These are phyloP conservation scores for Dreissena polymorpha DNA, from an alignment of 1,140 invertebrate genomes.

Conservation along the genomic window DNA sequence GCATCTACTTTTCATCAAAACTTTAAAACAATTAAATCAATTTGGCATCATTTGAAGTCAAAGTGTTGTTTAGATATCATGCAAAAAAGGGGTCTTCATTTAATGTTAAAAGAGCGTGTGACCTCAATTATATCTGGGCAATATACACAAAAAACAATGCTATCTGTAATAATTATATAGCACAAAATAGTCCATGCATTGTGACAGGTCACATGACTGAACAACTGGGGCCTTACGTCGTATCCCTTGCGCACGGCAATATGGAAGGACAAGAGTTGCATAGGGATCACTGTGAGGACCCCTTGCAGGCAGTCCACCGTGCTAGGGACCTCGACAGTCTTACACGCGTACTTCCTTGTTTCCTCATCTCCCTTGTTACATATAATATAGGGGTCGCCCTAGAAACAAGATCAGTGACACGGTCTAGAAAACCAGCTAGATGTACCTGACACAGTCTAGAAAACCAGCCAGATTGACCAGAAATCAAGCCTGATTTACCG, in stretches of 20 bases:
- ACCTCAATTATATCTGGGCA: too few species aligned
- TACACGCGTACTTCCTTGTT: slow-evolving; percentile 87
- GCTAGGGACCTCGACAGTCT: slow-evolving; percentile 86
- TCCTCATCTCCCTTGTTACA: slow-evolving; percentile 96
- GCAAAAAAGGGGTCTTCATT: neutral
- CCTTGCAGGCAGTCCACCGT: slow-evolving; percentile 98
- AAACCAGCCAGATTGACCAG: neutral
- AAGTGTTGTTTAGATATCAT: neutral
- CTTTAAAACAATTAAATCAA: too few species aligned
- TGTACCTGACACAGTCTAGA: neutral
- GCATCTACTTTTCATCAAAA: too few species aligned
- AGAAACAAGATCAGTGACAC: slow-evolving; percentile 55
- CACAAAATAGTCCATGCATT: neutral
- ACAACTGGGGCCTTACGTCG: slow-evolving; percentile 71
- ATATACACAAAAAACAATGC: too few species aligned
- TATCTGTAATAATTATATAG: neutral
- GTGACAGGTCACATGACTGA: neutral
- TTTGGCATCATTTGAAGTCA: neutral
- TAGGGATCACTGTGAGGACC: slow-evolving; percentile 78
- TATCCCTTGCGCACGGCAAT: slow-evolving; percentile 85
- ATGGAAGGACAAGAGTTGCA: slow-evolving; percentile 98
- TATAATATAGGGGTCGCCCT: slow-evolving; percentile 91
- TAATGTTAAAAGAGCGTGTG: too few species aligned
- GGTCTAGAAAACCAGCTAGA: neutral
- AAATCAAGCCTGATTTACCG: neutral